These are phyloP conservation scores for Euzophera pinguis DNA, from an alignment of 2,888 invertebrate genomes.

Conservation along the genomic window DNA sequence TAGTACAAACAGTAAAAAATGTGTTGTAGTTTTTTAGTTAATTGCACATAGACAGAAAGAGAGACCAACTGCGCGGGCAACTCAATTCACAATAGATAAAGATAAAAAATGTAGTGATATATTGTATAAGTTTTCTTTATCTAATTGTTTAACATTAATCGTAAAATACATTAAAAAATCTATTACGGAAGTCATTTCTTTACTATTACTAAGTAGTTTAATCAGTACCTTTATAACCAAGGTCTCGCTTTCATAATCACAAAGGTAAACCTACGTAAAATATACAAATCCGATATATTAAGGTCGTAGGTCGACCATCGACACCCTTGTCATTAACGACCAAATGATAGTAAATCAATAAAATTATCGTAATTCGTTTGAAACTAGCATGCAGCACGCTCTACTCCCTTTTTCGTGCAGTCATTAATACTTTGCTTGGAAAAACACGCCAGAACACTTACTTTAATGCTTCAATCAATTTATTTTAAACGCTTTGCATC, in stretches of 20 bases:
- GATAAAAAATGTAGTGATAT: too few relatives aligned
- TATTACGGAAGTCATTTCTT: too few relatives aligned
- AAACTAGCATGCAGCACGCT: conserved; percentile 21
- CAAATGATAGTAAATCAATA: conserved; percentile 29
- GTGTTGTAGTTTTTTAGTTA: too few relatives aligned
- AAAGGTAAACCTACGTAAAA: background rate
- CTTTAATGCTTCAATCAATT: conserved; percentile 1
- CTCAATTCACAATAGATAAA: too few relatives aligned
- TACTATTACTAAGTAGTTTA: too few relatives aligned
- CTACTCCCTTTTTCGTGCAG: background rate
- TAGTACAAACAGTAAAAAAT: too few relatives aligned
- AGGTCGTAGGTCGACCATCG: background rate
- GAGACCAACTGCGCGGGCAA: too few relatives aligned
- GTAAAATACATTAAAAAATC: too few relatives aligned
- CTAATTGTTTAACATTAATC: too few relatives aligned
- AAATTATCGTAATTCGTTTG: conserved; percentile 22
- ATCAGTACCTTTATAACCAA: background rate
- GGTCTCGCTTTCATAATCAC: background rate
- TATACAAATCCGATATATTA: background rate
- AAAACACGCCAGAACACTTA: conserved; percentile 7
- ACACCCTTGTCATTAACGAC: conserved; percentile 10
- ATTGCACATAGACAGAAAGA: too few relatives aligned
- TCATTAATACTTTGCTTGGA: background rate
- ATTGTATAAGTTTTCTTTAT: too few relatives aligned
- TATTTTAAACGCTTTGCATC: conserved; percentile 9